These are phyloP conservation scores for Phoxinus phoxinus DNA, from an alignment of 2,113 vertebrate species.

Conservation along the genomic window DNA sequence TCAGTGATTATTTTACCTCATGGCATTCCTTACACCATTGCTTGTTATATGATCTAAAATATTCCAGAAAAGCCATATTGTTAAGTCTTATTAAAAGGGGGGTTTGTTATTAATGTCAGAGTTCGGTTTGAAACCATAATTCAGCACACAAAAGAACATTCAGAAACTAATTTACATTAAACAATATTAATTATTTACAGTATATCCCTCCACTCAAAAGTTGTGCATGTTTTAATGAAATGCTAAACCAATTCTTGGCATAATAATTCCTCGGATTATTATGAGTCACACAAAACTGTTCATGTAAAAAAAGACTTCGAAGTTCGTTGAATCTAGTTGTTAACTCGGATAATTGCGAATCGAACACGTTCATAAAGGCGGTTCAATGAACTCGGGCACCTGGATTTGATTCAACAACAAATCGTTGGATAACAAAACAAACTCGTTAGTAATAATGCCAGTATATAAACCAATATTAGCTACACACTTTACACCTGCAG, in stretches of 20 bases:
- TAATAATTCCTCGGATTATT: not conserved
- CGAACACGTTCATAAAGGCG: not conserved
- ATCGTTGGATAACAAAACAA: not conserved
- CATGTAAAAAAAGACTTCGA: too few species aligned
- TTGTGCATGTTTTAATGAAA: not conserved
- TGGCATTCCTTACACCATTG: not conserved
- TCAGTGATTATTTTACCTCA: not conserved
- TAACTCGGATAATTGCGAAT: not conserved
- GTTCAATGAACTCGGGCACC: not conserved
- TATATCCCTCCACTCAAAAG: not conserved
- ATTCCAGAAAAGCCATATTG: not conserved
- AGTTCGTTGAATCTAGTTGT: too few species aligned
- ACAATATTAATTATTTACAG: not conserved
- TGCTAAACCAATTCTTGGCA: not conserved
- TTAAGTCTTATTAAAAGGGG: not conserved
- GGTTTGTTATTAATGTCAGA: not conserved
- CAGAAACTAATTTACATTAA: not conserved
- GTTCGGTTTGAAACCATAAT: not conserved
- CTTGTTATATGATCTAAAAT: not conserved
- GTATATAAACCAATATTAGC: not conserved
- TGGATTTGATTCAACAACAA: not conserved
- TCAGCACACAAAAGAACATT: not conserved
- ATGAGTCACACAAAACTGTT: not conserved
- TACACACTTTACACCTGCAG: not conserved
- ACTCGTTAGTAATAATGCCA: not conserved